Evolutionary conservation across 2,888 invertebrate genomes (phyloP).

Genomic region (Cosmia pyralina): DNA sequence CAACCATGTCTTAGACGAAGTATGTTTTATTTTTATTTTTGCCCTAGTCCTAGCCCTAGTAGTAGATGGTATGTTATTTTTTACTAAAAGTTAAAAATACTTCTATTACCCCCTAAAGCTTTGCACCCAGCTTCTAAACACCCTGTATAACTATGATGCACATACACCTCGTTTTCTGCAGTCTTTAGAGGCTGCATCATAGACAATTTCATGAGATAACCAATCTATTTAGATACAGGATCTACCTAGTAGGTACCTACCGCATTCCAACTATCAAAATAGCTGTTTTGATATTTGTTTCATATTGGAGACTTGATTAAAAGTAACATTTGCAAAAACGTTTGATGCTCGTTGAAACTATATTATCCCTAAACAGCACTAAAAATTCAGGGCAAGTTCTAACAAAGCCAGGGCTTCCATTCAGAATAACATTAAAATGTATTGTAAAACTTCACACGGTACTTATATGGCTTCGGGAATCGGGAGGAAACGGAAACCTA

Average conservation of each 20-base stretch:
- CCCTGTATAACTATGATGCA: neutral
- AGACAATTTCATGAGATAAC: neutral
- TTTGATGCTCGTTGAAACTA: neutral
- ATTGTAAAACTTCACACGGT: slow-evolving; percentile 62
- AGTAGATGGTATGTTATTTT: no score
- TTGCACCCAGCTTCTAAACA: no score
- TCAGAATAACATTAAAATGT: slow-evolving; percentile 37
- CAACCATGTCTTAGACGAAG: no score
- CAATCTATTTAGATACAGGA: neutral
- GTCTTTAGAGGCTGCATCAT: no score
- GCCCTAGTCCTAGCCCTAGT: no score
- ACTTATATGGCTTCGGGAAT: slow-evolving; percentile 50
- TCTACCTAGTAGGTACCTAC: neutral
- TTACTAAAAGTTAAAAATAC: no score
- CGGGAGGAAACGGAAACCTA: slow-evolving; percentile 65
- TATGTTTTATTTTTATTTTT: no score
- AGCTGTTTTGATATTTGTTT: neutral
- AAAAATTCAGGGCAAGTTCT: slow-evolving; percentile 2
- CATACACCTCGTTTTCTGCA: neutral
- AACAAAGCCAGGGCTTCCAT: slow-evolving; percentile 18
- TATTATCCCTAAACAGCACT: neutral
- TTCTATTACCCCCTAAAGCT: no score
- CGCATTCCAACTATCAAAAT: neutral
- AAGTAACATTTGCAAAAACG: neutral
- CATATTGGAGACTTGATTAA: neutral